Percentiles rank a stretch among this genome's conserved stretches.
These are phyloP conservation scores for Drosophila histrio DNA, from an alignment of 2,888 invertebrate species.

Conservation along the genomic window DNA sequence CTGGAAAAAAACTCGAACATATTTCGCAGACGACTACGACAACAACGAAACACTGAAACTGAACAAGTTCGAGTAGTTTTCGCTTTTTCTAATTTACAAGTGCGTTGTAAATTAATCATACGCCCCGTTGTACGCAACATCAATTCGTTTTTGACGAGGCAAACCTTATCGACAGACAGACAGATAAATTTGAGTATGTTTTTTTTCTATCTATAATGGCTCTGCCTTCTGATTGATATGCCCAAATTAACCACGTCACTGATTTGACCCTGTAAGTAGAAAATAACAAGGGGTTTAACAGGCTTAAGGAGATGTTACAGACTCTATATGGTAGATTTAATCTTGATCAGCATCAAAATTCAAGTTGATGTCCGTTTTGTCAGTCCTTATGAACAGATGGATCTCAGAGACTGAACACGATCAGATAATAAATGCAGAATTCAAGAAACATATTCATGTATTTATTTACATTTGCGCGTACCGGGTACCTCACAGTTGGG, in stretches of 20 bases:
- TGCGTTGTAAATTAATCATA: conserved; percentile 65
- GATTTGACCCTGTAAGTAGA: conserved; percentile 2
- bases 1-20: conserved; percentile 6
- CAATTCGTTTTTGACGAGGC: conserved; percentile 19
- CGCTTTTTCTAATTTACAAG: conserved; percentile 48
- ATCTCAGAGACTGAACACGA: too few relatives aligned
- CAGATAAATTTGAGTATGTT: neutral
- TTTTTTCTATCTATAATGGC: conserved; percentile 18
- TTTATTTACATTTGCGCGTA: too few relatives aligned
- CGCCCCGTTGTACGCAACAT: conserved; percentile 37
- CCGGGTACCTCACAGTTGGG: neutral
- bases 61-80: neutral
- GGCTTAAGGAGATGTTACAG: too few relatives aligned
- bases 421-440: too few relatives aligned
- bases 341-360: too few relatives aligned
- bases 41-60: conserved; percentile 1
- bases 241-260: conserved; percentile 22
- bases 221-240: conserved; percentile 32
- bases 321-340: too few relatives aligned
- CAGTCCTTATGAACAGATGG: too few relatives aligned
- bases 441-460: too few relatives aligned
- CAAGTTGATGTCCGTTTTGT: too few relatives aligned
- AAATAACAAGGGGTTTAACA: neutral
- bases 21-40: conserved; percentile 4
- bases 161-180: conserved; percentile 27